Conservation (phyloP, 2,888 invertebrate genomes). For the Harmothoe impar region DNA sequence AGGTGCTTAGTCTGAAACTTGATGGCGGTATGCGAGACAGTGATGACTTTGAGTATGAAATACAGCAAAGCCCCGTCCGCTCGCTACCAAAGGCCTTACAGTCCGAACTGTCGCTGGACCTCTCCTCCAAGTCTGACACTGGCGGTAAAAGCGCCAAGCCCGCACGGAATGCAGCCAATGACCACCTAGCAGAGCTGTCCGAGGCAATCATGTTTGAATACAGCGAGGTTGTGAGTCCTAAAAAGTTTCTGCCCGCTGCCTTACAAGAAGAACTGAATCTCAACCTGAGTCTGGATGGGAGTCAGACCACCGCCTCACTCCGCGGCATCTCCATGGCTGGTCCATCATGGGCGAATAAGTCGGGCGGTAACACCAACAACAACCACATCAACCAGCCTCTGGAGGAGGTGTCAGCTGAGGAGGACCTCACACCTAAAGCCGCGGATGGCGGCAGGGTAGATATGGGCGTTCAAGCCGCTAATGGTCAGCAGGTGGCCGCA, state of each 20-base stretch:
- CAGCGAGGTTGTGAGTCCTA: conserved; percentile 51
- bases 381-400: neutral
- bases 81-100: conserved; percentile 5
- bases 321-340: neutral
- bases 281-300: conserved; percentile 49
- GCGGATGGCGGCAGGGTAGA: neutral
- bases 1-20: neutral
- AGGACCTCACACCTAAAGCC: neutral
- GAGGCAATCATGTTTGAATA: conserved; percentile 58
- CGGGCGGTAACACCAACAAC: neutral
- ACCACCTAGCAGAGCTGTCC: conserved; percentile 33
- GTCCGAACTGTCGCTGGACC: conserved; percentile 51
- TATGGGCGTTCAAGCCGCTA: neutral
- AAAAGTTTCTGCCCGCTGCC: conserved; percentile 40
- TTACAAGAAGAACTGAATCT: conserved; percentile 57
- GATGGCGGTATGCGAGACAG: conserved; percentile 28
- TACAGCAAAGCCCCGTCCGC: conserved; percentile 5
- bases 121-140: neutral
- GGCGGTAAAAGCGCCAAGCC: neutral
- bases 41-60: conserved; percentile 58
- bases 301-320: conserved; percentile 27
- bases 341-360: neutral
- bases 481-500: neutral
- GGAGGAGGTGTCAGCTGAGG: neutral
- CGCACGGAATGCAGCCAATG: neutral